Evolutionary conservation across 2,797 vertebrate species (phyloP).

Genomic region (Crocodylus rhombifer): DNA sequence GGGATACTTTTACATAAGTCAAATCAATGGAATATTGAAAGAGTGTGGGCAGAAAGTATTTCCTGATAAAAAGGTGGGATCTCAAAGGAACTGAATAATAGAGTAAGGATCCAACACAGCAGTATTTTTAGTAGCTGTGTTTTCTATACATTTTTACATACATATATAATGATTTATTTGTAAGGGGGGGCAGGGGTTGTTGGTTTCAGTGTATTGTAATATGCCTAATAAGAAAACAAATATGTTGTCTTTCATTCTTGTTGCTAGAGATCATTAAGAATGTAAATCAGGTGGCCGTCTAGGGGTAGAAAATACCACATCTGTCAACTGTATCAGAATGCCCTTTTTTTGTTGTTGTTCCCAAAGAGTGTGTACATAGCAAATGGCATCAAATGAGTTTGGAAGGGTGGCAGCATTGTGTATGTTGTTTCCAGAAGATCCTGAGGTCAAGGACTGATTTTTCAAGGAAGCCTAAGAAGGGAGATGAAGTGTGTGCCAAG

Average conservation of each 20-base stretch:
- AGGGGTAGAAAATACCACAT: neutral
- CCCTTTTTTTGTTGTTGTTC: neutral
- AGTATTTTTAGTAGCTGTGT: neutral
- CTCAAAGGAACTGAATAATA: neutral
- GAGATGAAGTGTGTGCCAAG: neutral
- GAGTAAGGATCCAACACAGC: neutral
- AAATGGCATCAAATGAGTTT: neutral
- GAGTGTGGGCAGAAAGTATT: neutral
- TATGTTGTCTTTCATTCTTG: neutral
- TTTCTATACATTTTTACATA: neutral
- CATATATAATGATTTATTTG: neutral
- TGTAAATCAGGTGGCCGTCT: neutral
- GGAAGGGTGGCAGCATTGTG: neutral
- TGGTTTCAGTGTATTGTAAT: neutral
- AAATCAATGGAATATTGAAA: neutral
- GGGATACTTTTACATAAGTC: fast-evolving
- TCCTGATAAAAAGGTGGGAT: neutral
- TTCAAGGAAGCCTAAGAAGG: slow-evolving; percentile 4
- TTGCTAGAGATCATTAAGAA: neutral
- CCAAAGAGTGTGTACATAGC: neutral
- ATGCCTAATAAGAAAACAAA: neutral
- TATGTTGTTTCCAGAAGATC: neutral
- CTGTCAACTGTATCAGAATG: neutral
- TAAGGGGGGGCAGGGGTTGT: neutral
- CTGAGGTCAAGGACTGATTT: neutral